phyloP scores from a whole-genome alignment of 2,797 vertebrate species.

The Malacoraja senta region DNA sequence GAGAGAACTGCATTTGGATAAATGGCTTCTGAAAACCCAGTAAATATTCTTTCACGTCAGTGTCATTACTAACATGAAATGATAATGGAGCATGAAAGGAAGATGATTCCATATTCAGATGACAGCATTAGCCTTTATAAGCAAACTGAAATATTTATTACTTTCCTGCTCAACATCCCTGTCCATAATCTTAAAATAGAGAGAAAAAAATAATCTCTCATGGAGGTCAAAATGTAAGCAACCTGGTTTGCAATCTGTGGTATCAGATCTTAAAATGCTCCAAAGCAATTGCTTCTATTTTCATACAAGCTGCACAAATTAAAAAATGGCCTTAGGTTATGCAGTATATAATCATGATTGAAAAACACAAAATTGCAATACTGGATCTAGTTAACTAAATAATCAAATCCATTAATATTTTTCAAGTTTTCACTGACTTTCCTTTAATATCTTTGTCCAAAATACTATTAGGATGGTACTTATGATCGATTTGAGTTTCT shows the following conservation, averaged over 20 bases:
- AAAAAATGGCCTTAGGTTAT: constrained; percentile 83
- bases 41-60: constrained; percentile 81
- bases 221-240: constrained; percentile 47
- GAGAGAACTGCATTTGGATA: constrained; percentile 69
- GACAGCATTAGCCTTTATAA: constrained; percentile 80
- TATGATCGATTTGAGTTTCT: neutral
- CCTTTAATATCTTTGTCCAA: constrained; percentile 75
- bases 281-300: constrained; percentile 94
- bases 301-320: constrained; percentile 93
- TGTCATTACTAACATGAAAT: constrained; percentile 79
- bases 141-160: constrained; percentile 91
- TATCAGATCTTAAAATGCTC: constrained; percentile 98
- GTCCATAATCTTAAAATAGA: constrained; percentile 71
- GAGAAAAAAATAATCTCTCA: constrained; percentile 52
- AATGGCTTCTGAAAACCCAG: constrained; percentile 77
- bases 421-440: constrained; percentile 77
- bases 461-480: constrained; percentile 39
- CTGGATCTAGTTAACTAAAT: constrained; percentile 87
- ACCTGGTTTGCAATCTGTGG: constrained; percentile 82
- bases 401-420: constrained; percentile 98
- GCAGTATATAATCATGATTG: constrained; percentile 94
- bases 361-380: constrained; percentile 87
- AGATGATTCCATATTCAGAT: constrained; percentile 85
- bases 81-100: constrained; percentile 82
- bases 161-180: constrained; percentile 71